Base-by-base conservation (phyloP, 2,888 invertebrate species). In the Diarsia mendica region DNA sequence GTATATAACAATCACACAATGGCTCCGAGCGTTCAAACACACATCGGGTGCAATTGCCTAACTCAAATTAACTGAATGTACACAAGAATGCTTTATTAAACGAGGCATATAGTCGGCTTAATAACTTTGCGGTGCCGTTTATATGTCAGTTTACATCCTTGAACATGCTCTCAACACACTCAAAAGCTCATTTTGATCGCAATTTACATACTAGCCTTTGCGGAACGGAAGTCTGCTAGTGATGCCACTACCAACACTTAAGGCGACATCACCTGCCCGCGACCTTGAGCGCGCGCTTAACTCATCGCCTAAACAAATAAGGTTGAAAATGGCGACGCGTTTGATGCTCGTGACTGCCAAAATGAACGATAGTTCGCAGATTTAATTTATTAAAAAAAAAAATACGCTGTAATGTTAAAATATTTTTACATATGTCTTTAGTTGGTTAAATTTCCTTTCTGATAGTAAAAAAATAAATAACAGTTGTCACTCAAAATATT, bases 31-130 rank as follows among this genome's bases (percentile, higher is more conserved):
- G 72, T 70, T 73, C 80, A 75, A 82, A 83, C 79, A 79, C 63
- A 71, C 80, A 83, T 85, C 64, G 68, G 71, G 72, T 80, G 84
- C 82, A 83, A 83, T 83, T 79, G 72, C 71, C 72, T 66, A 72
- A 84, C 63, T 75, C 64, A 73, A 84, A 82, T 84, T 82, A 82
- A 78, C 84, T 70, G 73, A 73, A 84, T 77, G 76, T 75, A 77
- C 72, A 82, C 75, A 84, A 78, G 84, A 81, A 79, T 82, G 82
- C 84, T 85, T 77, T 82, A 86, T 82, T 86, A 84, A 84, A 79
- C 75, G 84, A 75, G 77, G 58, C 69, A 77, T 73, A 78, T 67
- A 80, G 69, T 44, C 72, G 70, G 79, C 79, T 86, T 86, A 86
- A 84, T 86, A 86, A 79, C 83, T 75, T 71, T 79, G 85, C 65